phyloP scores from a whole-genome alignment of 2,888 invertebrate genomes.

The Eucera pruinosa region DNA sequence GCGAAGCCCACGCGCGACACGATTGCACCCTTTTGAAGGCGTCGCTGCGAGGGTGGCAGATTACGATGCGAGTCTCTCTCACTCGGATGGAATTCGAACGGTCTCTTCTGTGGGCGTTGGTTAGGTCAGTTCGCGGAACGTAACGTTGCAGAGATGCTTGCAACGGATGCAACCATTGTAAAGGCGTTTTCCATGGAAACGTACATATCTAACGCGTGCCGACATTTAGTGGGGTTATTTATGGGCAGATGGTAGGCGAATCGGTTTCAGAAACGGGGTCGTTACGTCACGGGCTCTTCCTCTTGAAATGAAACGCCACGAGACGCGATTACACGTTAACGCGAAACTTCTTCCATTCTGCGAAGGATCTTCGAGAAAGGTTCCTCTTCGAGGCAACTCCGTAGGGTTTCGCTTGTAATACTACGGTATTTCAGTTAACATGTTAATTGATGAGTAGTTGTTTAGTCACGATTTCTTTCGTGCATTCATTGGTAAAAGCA shows the following conservation, averaged over 20 bases:
- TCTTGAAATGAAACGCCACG: background rate
- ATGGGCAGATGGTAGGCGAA: background rate
- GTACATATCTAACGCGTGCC: background rate
- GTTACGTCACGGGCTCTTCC: constrained; percentile 14
- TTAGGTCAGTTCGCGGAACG: constrained; percentile 36
- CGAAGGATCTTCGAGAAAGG: too few relatives aligned
- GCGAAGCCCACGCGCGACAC: constrained; percentile 15
- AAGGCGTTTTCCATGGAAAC: background rate
- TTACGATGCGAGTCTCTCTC: background rate
- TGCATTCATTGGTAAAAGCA: too few relatives aligned
- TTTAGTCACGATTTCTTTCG: too few relatives aligned
- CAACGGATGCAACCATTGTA: background rate
- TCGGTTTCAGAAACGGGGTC: constrained; percentile 3
- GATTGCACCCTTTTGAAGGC: constrained; percentile 1
- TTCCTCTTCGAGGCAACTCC: too few relatives aligned
- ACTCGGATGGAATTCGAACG: background rate
- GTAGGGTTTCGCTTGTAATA: too few relatives aligned
- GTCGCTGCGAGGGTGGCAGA: background rate
- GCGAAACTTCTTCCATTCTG: too few relatives aligned
- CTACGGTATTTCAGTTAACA: too few relatives aligned
- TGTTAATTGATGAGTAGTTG: too few relatives aligned
- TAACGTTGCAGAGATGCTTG: background rate
- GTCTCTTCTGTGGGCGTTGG: constrained; percentile 42
- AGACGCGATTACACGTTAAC: too few relatives aligned
- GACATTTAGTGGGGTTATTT: constrained; percentile 40